A percentile compares a stretch with the other conserved stretches of the same genome.
Conservation (phyloP, 2,113 vertebrate species). For the Sander lucioperca region DNA sequence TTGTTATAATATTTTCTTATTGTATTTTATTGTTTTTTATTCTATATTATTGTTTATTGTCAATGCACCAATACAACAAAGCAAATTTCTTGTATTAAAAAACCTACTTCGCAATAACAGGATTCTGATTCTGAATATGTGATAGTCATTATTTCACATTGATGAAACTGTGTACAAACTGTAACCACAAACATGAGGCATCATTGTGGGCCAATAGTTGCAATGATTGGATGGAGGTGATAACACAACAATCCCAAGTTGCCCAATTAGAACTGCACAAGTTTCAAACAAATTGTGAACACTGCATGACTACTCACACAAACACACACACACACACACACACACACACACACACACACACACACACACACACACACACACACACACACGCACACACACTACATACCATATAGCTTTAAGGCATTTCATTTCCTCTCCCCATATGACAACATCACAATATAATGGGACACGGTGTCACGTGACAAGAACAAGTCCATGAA, state of each 20-base stretch:
- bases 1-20: neutral
- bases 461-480: constrained; percentile 80
- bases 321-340: constrained; percentile 21
- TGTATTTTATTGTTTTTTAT: neutral
- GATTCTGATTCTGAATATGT: neutral
- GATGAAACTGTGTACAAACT: neutral
- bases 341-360: constrained; percentile 21
- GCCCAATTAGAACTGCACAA: constrained; percentile 26
- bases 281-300: constrained; percentile 6
- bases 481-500: constrained; percentile 70
- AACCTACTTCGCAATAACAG: neutral
- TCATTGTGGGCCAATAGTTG: constrained; percentile 8
- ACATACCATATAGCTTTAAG: constrained; percentile 61
- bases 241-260: constrained; percentile 28
- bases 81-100: neutral
- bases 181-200: neutral
- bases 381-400: constrained; percentile 22
- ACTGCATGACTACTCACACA: constrained; percentile 17
- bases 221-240: constrained; percentile 13
- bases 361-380: constrained; percentile 23
- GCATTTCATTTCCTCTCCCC: constrained; percentile 80
- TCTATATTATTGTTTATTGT: neutral
- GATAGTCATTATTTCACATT: constrained; percentile 8
- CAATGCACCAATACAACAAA: neutral
- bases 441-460: constrained; percentile 80